These are phyloP conservation scores for Sinotaia quadrata DNA, from an alignment of 2,888 invertebrate species.

Conservation along the genomic window DNA sequence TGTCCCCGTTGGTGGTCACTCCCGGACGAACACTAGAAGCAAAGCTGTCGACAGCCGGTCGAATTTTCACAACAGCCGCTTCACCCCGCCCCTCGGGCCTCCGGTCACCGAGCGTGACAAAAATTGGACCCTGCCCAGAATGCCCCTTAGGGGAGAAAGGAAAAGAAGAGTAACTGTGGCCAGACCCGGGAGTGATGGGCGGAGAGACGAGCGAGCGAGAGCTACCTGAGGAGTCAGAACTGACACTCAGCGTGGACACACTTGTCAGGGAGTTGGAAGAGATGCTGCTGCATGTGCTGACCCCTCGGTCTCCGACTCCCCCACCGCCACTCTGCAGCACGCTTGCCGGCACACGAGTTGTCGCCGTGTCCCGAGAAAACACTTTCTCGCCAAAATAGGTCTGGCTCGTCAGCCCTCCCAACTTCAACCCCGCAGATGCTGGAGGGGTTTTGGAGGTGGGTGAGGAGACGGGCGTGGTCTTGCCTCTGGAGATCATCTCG, in stretches of 20 bases:
- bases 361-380: constrained; percentile 65
- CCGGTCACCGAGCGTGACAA: constrained; percentile 23
- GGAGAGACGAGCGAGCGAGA: constrained; percentile 21
- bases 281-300: constrained; percentile 51
- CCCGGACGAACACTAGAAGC: neutral
- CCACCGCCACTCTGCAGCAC: constrained; percentile 40
- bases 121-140: constrained; percentile 1
- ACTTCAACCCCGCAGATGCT: constrained; percentile 29
- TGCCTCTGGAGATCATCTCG: constrained; percentile 71
- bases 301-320: constrained; percentile 39
- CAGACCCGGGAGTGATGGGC: constrained; percentile 20
- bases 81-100: constrained; percentile 16
- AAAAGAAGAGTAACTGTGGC: neutral
- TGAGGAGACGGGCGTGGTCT: constrained; percentile 42
- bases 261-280: constrained; percentile 64
- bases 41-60: constrained; percentile 2
- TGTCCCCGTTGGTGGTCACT: constrained; percentile 22
- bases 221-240: constrained; percentile 44
- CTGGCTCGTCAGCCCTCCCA: constrained; percentile 24
- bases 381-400: constrained; percentile 63
- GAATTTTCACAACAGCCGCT: constrained; percentile 6
- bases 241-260: constrained; percentile 55
- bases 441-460: constrained; percentile 13
- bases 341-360: constrained; percentile 62
- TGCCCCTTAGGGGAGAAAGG: neutral